phyloP scores from a whole-genome alignment of 2,888 invertebrate genomes.

The Morpho helenor region DNA sequence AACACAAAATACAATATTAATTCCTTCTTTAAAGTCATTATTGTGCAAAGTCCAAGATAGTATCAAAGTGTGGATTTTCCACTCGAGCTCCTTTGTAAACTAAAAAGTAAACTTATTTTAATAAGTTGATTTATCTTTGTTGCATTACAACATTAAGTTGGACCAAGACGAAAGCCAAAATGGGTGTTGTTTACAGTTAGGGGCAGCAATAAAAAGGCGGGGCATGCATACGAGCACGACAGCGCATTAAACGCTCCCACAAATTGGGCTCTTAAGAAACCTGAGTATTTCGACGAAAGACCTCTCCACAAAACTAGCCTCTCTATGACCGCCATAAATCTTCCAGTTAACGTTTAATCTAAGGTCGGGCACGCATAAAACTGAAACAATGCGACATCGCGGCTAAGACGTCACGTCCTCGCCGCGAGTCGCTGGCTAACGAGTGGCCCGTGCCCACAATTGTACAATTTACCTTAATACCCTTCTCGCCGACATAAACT shows the following conservation, averaged over 20 bases:
- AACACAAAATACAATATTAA: not conserved
- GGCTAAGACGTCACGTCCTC: slow-evolving; percentile 57
- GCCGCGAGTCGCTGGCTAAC: slow-evolving; percentile 49
- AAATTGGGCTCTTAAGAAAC: slow-evolving; percentile 73
- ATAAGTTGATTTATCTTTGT: slow-evolving; percentile 16
- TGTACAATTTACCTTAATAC: slow-evolving; percentile 75
- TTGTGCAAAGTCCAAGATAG: slow-evolving; percentile 9
- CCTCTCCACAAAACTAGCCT: slow-evolving; percentile 56
- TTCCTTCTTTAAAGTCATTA: slow-evolving; percentile 8
- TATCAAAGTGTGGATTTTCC: slow-evolving; percentile 12
- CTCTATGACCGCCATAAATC: slow-evolving; percentile 67
- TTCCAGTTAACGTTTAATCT: slow-evolving; percentile 67
- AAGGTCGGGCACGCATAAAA: slow-evolving; percentile 67
- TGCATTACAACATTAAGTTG: slow-evolving; percentile 24
- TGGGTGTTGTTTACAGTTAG: slow-evolving; percentile 76
- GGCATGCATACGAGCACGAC: slow-evolving; percentile 69
- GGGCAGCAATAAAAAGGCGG: slow-evolving; percentile 77
- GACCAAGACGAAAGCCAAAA: slow-evolving; percentile 36
- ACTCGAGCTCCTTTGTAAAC: slow-evolving; percentile 5
- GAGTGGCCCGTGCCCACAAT: slow-evolving; percentile 75
- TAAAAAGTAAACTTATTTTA: slow-evolving; percentile 14
- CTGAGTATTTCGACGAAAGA: slow-evolving; percentile 70
- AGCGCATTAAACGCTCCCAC: slow-evolving; percentile 64
- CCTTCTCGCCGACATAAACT: slow-evolving; percentile 66
- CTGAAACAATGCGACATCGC: slow-evolving; percentile 71